Evolutionary conservation across 1,140 invertebrate species (phyloP), one percentile per base, ranked within the genome.

Genomic region (Saccostrea cuccullata): DNA sequence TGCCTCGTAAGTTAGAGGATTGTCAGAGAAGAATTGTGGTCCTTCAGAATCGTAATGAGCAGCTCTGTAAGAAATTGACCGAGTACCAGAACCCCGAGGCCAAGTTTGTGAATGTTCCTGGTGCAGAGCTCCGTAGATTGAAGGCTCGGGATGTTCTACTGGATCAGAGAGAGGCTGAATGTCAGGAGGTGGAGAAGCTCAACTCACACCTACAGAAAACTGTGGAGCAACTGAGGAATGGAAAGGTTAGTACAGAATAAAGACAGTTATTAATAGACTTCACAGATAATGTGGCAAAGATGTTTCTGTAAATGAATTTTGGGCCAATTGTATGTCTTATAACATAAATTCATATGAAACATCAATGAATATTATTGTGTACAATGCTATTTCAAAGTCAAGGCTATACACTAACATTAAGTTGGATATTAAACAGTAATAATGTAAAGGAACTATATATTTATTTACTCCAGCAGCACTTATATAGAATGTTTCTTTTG

Each of bases 1-100:
- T 93, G 64, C 93, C 92, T 17, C 90, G 91, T 70, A 93, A 92
- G 60, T 86, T 93, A 56, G 93, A 94, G 84, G 93, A 94, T 56
- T 94, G 92, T 90, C 93, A 94, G 87, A 90, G 91, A 40, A 89
- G 91, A 77, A 90, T 94, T 17, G 87, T 93, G 23, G 88, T 91
- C 55, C 90, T 93, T 36, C 92, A 93, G 89, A 89, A 90, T 84
- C 90, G 92, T 36, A 90, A 92, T 82, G 90, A 92, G 36, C 85
- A 92, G 67, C 90, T 91, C 9, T 67, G 83, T 73, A 85, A 70
- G 30, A 67, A 85, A 77, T 86, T 89, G 55, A 55, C 64, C 5
- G 88, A 89, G 55, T 87, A 89, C 30, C 85, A 89, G 56, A 87
- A 87, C 58, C 86, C 73, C 6, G 58, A 77, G 26, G 86, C 84